phyloP scores from a whole-genome alignment of 1,140 invertebrate species.

The Gryllus bimaculatus region DNA sequence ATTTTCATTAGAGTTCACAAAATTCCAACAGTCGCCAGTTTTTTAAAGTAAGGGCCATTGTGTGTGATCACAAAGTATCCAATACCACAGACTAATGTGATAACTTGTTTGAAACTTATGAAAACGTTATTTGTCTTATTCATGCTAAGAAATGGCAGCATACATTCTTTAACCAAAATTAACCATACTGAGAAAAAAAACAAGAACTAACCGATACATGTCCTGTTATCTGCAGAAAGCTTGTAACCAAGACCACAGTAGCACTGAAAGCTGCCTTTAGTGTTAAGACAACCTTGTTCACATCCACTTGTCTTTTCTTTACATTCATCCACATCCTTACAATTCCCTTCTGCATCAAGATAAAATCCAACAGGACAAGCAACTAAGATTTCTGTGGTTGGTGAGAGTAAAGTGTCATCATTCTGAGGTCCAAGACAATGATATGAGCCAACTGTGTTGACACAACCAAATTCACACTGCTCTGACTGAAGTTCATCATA shows the following conservation, averaged over 20 bases:
- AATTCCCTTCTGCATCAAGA: conserved; percentile 31
- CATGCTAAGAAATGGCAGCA: too few relatives aligned
- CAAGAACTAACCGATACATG: conserved; percentile 15
- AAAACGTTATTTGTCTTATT: too few relatives aligned
- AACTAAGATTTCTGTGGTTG: not conserved
- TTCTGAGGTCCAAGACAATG: conserved; percentile 32
- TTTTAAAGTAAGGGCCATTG: too few relatives aligned
- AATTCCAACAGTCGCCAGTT: too few relatives aligned
- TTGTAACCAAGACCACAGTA: conserved; percentile 32
- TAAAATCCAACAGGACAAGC: conserved; percentile 9
- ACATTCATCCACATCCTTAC: conserved; percentile 43
- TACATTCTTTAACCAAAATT: too few relatives aligned
- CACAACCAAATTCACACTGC: conserved; percentile 44
- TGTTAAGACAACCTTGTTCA: conserved; percentile 39
- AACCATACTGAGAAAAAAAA: not conserved
- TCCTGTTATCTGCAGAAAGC: conserved; percentile 9
- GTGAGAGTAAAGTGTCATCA: not conserved
- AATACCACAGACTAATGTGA: too few relatives aligned
- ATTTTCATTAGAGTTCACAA: too few relatives aligned
- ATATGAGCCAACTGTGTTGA: conserved; percentile 46
- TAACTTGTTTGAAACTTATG: too few relatives aligned
- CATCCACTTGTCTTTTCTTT: conserved; percentile 36
- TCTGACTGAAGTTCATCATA: conserved; percentile 34
- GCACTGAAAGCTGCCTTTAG: conserved; percentile 28
- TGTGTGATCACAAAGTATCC: too few relatives aligned